Evolutionary conservation across 2,888 invertebrate genomes (phyloP).

Genomic region (Lasioglossum oenotherae): DNA sequence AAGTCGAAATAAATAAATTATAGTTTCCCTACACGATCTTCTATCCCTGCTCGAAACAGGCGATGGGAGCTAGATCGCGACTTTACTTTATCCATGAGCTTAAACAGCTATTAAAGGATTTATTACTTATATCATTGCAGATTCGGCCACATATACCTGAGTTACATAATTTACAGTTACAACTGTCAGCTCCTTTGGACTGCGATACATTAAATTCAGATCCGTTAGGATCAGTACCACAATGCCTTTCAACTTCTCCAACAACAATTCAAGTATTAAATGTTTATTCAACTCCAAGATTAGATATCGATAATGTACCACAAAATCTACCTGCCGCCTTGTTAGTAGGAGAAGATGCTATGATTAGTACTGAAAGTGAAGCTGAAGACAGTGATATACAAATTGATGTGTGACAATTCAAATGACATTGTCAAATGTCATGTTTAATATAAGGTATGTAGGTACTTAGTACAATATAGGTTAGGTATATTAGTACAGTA

Average conservation of each 20-base stretch:
- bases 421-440: slow-evolving; percentile 50
- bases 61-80: too few species aligned
- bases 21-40: too few species aligned
- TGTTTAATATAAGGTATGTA: slow-evolving; percentile 41
- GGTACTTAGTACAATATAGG: slow-evolving; percentile 5
- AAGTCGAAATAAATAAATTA: too few species aligned
- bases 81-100: neutral
- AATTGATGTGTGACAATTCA: slow-evolving; percentile 83
- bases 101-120: neutral
- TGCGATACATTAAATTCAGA: slow-evolving; percentile 79
- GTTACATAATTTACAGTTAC: slow-evolving; percentile 87
- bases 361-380: slow-evolving; percentile 83
- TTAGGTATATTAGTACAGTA: neutral
- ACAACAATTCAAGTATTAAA: slow-evolving; percentile 84
- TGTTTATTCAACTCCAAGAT: slow-evolving; percentile 82
- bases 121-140: slow-evolving; percentile 82
- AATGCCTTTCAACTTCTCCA: slow-evolving; percentile 81
- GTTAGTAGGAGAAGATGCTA: slow-evolving; percentile 83
- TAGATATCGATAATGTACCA: slow-evolving; percentile 83
- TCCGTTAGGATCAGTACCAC: slow-evolving; percentile 80
- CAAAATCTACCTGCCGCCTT: slow-evolving; percentile 83
- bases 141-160: slow-evolving; percentile 89
- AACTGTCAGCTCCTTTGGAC: slow-evolving; percentile 81
- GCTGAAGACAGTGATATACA: slow-evolving; percentile 84
- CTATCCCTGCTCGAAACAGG: too few species aligned